phyloP scores from a whole-genome alignment of 2,888 invertebrate species.

The Sphaeridia pumilis region DNA sequence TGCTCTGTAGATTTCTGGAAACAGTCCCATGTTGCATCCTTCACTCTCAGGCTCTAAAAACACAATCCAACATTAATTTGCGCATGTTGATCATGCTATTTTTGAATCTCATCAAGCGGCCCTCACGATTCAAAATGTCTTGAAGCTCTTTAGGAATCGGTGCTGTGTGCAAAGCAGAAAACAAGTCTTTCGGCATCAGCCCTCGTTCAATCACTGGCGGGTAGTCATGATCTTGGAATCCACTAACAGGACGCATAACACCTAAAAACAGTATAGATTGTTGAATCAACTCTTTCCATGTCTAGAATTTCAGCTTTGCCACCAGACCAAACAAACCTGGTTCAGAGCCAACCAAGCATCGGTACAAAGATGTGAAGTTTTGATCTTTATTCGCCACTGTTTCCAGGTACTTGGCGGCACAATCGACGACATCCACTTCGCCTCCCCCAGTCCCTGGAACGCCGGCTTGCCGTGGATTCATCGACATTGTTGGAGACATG shows the following conservation, averaged over 20 bases:
- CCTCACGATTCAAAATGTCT: conserved; percentile 91
- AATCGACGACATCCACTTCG: conserved; percentile 22
- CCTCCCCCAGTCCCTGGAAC: neutral
- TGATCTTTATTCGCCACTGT: conserved; percentile 26
- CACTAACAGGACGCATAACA: conserved; percentile 55
- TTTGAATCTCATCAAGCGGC: conserved; percentile 39
- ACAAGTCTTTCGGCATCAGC: conserved; percentile 58
- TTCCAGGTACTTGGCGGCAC: conserved; percentile 25
- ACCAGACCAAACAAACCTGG: neutral
- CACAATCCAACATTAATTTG: neutral
- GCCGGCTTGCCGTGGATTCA: neutral
- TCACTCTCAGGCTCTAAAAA: conserved; percentile 18
- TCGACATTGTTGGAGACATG: conserved; percentile 11
- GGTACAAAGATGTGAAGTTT: conserved; percentile 20
- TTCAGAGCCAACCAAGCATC: conserved; percentile 9
- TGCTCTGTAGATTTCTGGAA: conserved; percentile 88
- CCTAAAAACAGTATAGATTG: neutral
- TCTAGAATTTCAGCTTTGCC: neutral
- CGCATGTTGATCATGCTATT: neutral
- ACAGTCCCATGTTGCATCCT: conserved; percentile 65
- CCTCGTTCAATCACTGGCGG: conserved; percentile 59
- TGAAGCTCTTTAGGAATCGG: conserved; percentile 86
- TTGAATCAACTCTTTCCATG: neutral
- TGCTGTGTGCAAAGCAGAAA: conserved; percentile 68
- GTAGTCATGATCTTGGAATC: conserved; percentile 81